Evolutionary conservation across 2,113 vertebrate species (phyloP), one percentile per base, ranked within the genome.

Genomic region (Hemibagrus wyckioides): DNA sequence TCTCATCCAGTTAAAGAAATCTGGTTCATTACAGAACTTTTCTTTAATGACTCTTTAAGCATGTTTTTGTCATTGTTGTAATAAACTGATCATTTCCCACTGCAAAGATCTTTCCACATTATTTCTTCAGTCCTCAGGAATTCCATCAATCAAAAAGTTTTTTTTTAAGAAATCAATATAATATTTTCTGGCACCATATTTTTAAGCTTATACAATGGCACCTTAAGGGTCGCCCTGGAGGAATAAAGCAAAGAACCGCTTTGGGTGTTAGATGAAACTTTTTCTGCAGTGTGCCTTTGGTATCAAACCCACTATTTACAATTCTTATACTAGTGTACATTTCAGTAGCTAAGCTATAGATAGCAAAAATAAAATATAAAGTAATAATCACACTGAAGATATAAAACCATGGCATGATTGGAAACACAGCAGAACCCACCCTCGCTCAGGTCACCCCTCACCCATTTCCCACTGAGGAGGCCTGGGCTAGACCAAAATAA

Each of bases 401-500:
- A 57, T 57, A 59, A 57, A 59, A 15, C 30, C 10, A 41, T 14
- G 4, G 1, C 56, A 28, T 39, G 23, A 28, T 48, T 75, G 44
- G 71, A 30, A 0, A 81, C 52, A 36, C 54, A 39, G 6, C 73
- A 50, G 33, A 85, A 63, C 41, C 28, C 57, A 85, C 57, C 2
- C 19, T 52, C 41, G 5, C 67, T 19, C 44, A 41, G 44, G 48
- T 83, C 48, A 39, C 71, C 71, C 75, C 73, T 84, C 81, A 76
- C 80, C 41, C 56, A 54, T 50, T 80, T 59, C 30, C 21, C 71
- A 75, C 69, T 83, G 33, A 63, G 44, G 10, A 73, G 59, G n/a
- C 69, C 76, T 77, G 85, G 69, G 80, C 36, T 17, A 83, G 59
- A 69, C 23, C 71, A 82, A 85, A 79, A 76, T 56, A 89, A 65